Evolutionary conservation across 2,888 invertebrate species (phyloP), one percentile per base, ranked within the genome.

Genomic region (Laspeyria flexula): DNA sequence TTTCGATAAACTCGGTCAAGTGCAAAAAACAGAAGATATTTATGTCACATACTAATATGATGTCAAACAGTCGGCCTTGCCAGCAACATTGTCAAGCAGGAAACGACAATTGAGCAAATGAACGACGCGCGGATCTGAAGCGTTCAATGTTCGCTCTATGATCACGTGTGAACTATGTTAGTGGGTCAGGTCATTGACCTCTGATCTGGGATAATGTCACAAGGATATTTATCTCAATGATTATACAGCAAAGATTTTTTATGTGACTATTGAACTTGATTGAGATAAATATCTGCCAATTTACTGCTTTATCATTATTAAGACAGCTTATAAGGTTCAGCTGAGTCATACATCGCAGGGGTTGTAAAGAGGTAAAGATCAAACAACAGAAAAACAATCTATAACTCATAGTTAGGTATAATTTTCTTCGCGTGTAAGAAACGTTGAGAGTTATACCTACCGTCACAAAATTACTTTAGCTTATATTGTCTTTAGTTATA

Each of bases 161-260:
- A 81, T 78, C 82, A 83, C 80, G 82, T 90, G 91, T 77, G 90
- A 90, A 90, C 83, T 87, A 60, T 88, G 88, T 74, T 83, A 90
- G 60, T 83, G 69, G 75, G 80, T 64, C 78, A 78, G 71, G 84
- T 81, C 82, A 82, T 75, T 63, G 79, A 84, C 79, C 85, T 75
- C 67, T 23, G 54, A 69, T 65, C 54, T 60, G 43, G 47, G 53
- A 58, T 51, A 68, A 58, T 64, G 55, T 53, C 60, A 43, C 59
- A 64, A 59, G 64, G 58, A 68, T 61, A 73, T 63, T 37, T 38
- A 18, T 13, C 43, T 15, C n/a, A 18, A 11, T 37, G 33, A n/a
- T 30, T 12, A 29, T 16, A 31, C 11, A 13, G 21, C 21, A n/a
- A 13, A 1, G 16, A 9, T 25, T 27, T 16, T 39, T 13, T n/a